phyloP scores from a whole-genome alignment of 2,888 invertebrate genomes.

The Lobophora halterata region DNA sequence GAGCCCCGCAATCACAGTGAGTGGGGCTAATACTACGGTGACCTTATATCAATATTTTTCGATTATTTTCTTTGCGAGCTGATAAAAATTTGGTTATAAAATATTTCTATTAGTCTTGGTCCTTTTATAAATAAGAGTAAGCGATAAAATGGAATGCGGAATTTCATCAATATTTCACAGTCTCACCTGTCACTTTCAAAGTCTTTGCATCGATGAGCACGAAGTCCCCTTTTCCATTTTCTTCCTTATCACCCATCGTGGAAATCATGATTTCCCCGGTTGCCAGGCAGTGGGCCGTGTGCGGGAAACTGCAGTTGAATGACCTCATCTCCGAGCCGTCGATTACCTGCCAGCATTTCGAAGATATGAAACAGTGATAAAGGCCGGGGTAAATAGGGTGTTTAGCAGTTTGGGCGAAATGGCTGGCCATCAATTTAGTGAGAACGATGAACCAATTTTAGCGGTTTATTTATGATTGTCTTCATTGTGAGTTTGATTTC shows the following conservation, averaged over 20 bases:
- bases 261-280: conserved; percentile 97
- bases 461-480: too few species aligned
- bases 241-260: conserved; percentile 93
- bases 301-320: conserved; percentile 91
- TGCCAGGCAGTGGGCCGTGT: conserved; percentile 96
- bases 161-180: conserved; percentile 26
- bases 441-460: too few species aligned
- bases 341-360: conserved; percentile 45
- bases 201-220: conserved; percentile 91
- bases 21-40: too few species aligned
- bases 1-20: too few species aligned
- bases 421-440: conserved; percentile 29
- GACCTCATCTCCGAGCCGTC: conserved; percentile 89
- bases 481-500: too few species aligned
- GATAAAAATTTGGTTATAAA: too few species aligned
- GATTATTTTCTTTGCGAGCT: too few species aligned
- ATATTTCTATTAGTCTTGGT: too few species aligned
- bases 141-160: too few species aligned
- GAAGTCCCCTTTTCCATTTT: conserved; percentile 92
- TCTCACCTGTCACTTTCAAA: conserved; percentile 85
- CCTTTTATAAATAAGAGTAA: too few species aligned
- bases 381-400: conserved; percentile 34
- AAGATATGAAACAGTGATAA: conserved; percentile 20
- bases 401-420: conserved; percentile 38
- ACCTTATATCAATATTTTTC: too few species aligned